Evolutionary conservation across 2,113 vertebrate genomes (phyloP), one percentile per base, ranked within the genome.

Genomic region (Lipophrys pholis): DNA sequence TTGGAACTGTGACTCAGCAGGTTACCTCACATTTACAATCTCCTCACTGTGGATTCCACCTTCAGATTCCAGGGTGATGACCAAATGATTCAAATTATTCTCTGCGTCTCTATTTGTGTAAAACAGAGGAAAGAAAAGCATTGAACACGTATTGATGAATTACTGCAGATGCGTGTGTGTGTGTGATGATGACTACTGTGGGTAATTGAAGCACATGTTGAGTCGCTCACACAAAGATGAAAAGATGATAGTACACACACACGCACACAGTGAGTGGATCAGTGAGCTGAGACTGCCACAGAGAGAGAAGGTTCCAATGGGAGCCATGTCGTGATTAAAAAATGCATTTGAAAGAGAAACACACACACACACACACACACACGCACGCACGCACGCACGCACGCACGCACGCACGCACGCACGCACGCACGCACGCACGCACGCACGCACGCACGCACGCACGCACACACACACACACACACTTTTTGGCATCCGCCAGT

Each of bases 201-300:
- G 74, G 80, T 43, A 78, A 66, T 43, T 80, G 82, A 83, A 56
- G 71, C 15, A 11, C 69, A 66, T 73, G 69, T 70, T 81, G 73
- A 86, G 77, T 77, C 73, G 42, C 42, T 66, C 56, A 84, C 81
- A 76, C 59, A 69, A 50, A 59, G 43, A n/a, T n/a, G n/a, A 46
- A 61, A 43, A 78, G 57, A 80, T 51, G 49, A 80, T 48, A 72
- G 72, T 64, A 51, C 39, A 65, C 53, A 42, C 42, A 49, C 53
- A 16, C 14, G 40, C 48, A 21, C 43, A 12, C 3, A 21, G 79
- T 58, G 65, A 88, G n/a, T n/a, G n/a, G n/a, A 63, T 79, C 84
- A 81, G 64, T 85, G 85, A 85, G 78, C 82, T 81, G 66, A 89
- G 85, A 83, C 82, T 89, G 84, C 85, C 82, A 79, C 80, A 85